These are phyloP conservation scores for Griposia aprilina DNA, from an alignment of 2,888 invertebrate species.

Conservation along the genomic window DNA sequence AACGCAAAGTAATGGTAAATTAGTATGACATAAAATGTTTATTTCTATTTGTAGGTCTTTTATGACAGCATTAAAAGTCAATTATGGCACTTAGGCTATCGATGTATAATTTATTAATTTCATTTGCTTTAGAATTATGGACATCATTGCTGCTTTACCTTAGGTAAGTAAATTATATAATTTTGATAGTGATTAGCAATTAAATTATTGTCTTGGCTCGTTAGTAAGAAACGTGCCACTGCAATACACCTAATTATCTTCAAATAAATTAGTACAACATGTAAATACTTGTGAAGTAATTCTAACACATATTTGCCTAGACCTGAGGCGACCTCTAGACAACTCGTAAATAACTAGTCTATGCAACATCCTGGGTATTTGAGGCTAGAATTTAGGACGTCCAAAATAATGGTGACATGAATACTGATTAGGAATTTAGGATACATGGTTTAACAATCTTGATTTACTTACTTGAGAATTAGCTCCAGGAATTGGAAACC, in stretches of 20 bases:
- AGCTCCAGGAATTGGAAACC: too few relatives aligned
- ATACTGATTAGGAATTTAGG: slow-evolving; percentile 37
- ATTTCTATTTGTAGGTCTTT: not conserved
- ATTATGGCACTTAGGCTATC: not conserved
- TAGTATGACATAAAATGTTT: not conserved
- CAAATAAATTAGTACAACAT: slow-evolving; percentile 30
- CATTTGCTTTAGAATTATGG: not conserved
- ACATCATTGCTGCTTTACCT: not conserved
- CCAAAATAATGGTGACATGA: slow-evolving; percentile 27
- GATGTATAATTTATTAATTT: not conserved
- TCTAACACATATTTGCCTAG: slow-evolving; percentile 25
- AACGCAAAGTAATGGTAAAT: not conserved
- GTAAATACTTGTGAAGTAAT: slow-evolving; percentile 20
- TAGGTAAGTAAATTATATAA: not conserved
- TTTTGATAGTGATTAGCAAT: not conserved
- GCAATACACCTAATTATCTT: slow-evolving; percentile 32
- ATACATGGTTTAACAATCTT: not conserved
- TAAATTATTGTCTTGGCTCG: not conserved
- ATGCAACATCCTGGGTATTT: slow-evolving; percentile 47
- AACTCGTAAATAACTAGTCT: slow-evolving; percentile 40
- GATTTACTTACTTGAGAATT: slow-evolving; percentile 7
- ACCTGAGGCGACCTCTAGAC: slow-evolving; percentile 49
- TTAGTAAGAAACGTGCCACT: not conserved
- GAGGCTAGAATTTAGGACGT: slow-evolving; percentile 44
- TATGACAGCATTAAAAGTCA: too few relatives aligned